Percentiles rank a stretch among this genome's conserved stretches.
phyloP scores from a whole-genome alignment of 2,113 vertebrate genomes.

The Ctenomys sociabilis region DNA sequence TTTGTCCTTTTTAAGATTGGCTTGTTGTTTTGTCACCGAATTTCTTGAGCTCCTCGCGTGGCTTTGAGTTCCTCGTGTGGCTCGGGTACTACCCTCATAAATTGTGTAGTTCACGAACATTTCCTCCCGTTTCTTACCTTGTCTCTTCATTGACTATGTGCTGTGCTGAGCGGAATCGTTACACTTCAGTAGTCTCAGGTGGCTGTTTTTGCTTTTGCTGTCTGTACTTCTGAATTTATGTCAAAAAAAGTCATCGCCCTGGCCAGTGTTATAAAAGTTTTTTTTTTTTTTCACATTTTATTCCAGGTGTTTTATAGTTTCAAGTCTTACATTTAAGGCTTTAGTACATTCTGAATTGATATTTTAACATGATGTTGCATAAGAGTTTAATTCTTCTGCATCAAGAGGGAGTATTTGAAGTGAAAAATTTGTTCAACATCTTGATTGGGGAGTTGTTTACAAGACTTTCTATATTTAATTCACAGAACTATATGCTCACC shows the following conservation, averaged over 20 bases:
- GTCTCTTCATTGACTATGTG: background rate
- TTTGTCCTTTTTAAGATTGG: background rate
- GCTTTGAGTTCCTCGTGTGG: background rate
- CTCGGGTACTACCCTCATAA: background rate
- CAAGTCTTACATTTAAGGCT: background rate
- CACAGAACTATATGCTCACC: background rate
- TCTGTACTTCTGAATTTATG: background rate
- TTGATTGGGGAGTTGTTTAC: background rate
- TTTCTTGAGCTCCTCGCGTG: background rate
- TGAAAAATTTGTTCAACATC: background rate
- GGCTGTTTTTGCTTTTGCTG: background rate
- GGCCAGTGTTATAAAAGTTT: too few relatives aligned
- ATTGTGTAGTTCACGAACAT: background rate
- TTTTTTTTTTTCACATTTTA: background rate
- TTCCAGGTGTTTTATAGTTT: background rate
- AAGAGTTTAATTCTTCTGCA: background rate
- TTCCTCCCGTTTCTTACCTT: background rate
- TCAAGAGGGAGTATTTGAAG: background rate
- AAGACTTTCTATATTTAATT: background rate
- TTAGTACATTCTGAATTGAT: background rate
- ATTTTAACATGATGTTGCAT: background rate
- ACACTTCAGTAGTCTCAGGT: too few relatives aligned
- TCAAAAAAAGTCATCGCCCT: background rate
- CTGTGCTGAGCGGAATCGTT: background rate
- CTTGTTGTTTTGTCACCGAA: background rate